Percentiles rank a stretch among this genome's conserved stretches.
Conservation (phyloP, 2,888 invertebrate genomes). For the Epiblema foenella region DNA sequence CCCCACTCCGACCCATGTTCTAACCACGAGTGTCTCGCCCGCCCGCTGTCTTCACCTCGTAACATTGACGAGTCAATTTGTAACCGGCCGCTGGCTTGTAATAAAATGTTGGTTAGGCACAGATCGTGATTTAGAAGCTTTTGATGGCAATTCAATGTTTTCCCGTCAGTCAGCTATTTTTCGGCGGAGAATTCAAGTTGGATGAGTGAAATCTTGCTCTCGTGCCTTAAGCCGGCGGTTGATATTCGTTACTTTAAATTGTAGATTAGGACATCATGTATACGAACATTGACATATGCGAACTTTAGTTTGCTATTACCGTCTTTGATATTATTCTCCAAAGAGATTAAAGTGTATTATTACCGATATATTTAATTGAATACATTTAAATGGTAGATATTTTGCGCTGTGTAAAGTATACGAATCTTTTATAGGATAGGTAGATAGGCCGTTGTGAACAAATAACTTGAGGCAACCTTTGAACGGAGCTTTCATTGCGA, state of each 20-base stretch:
- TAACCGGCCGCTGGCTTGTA: slow-evolving; percentile 65
- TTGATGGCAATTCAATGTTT: slow-evolving; percentile 46
- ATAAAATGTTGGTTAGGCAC: slow-evolving; percentile 71
- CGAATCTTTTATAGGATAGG: slow-evolving; percentile 72
- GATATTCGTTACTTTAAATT: slow-evolving; percentile 52
- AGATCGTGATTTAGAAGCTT: slow-evolving; percentile 67
- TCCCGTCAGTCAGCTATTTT: slow-evolving; percentile 48
- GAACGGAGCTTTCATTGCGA: slow-evolving; percentile 33
- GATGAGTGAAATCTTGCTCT: slow-evolving; percentile 72
- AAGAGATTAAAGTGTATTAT: slow-evolving; percentile 74
- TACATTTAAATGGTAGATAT: slow-evolving; percentile 66
- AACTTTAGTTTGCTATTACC: slow-evolving; percentile 69
- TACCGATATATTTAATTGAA: slow-evolving; percentile 65
- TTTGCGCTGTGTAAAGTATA: slow-evolving; percentile 81
- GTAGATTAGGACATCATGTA: slow-evolving; percentile 60
- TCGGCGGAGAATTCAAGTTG: slow-evolving; percentile 60
- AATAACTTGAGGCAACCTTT: slow-evolving; percentile 45
- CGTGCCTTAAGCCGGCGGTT: slow-evolving; percentile 79
- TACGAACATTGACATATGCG: slow-evolving; percentile 60
- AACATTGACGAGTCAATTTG: slow-evolving; percentile 59
- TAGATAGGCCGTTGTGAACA: slow-evolving; percentile 65
- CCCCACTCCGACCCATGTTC: slow-evolving; percentile 79
- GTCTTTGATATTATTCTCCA: slow-evolving; percentile 72
- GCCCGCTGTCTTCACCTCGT: neutral
- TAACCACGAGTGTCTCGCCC: slow-evolving; percentile 49